phyloP scores from a whole-genome alignment of 1,140 invertebrate genomes.

The Oreohelix idahoensis region DNA sequence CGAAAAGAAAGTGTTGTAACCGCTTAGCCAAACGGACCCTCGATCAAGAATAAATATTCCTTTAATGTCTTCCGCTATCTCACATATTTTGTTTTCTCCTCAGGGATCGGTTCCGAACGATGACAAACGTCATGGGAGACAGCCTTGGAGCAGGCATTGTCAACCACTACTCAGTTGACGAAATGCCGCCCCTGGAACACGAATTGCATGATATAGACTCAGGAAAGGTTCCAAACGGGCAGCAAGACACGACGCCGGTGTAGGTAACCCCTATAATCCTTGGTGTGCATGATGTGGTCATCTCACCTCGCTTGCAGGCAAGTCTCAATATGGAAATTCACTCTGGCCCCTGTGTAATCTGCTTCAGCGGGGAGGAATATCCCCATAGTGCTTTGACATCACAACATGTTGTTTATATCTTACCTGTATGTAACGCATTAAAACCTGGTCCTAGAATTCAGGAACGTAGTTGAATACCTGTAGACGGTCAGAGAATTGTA shows the following conservation, averaged over 20 bases:
- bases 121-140: slow-evolving; percentile 98
- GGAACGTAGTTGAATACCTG: too few relatives aligned
- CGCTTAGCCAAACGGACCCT: too few relatives aligned
- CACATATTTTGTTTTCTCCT: not conserved
- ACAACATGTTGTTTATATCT: not conserved
- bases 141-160: slow-evolving; percentile 94
- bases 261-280: slow-evolving; percentile 10
- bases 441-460: too few relatives aligned
- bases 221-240: slow-evolving; percentile 51
- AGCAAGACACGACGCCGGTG: slow-evolving; percentile 51
- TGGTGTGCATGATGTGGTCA: too few relatives aligned
- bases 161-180: slow-evolving; percentile 87
- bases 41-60: too few relatives aligned
- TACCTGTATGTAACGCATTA: not conserved
- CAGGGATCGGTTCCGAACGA: slow-evolving; percentile 96
- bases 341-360: not conserved
- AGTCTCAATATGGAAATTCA: too few relatives aligned
- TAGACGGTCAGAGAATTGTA: too few relatives aligned
- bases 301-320: too few relatives aligned
- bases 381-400: not conserved
- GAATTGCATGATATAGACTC: slow-evolving; percentile 44
- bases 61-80: too few relatives aligned
- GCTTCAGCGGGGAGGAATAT: not conserved
- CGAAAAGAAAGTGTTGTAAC: too few relatives aligned
- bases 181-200: slow-evolving; percentile 73